A percentile compares a stretch with the other conserved stretches of the same genome.
phyloP scores from a whole-genome alignment of 92 coral and sea anemone genomes.

The Scolanthus callimorphus region DNA sequence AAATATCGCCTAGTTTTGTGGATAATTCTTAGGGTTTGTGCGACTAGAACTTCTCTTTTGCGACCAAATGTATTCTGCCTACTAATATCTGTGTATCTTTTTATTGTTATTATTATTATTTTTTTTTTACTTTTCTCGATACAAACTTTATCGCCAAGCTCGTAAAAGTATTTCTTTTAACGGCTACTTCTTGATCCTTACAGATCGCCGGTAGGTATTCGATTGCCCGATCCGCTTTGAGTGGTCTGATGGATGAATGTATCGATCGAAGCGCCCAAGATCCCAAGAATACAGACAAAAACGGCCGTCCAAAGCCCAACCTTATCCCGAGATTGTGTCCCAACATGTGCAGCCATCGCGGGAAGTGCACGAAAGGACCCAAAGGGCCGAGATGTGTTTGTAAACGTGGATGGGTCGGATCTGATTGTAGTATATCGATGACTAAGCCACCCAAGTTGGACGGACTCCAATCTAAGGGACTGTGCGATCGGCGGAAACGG shows the following conservation, averaged over 20 bases:
- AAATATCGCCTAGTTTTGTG: too few species aligned
- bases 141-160: too few species aligned
- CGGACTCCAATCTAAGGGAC: constrained; percentile 71
- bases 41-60: too few species aligned
- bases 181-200: neutral
- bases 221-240: constrained; percentile 60
- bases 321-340: constrained; percentile 57
- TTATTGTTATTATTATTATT: too few species aligned
- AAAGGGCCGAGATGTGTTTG: constrained; percentile 77
- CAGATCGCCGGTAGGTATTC: constrained; percentile 62
- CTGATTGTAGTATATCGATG: constrained; percentile 64
- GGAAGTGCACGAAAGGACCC: constrained; percentile 51
- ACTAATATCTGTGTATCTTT: too few species aligned
- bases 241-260: constrained; percentile 63
- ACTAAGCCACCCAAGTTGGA: constrained; percentile 56
- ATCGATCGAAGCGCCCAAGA: constrained; percentile 41
- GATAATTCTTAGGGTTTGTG: too few species aligned
- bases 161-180: too few species aligned
- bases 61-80: too few species aligned
- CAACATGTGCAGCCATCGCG: constrained; percentile 62
- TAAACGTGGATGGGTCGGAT: constrained; percentile 48
- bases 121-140: neutral
- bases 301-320: constrained; percentile 50
- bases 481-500: constrained; percentile 67
- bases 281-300: constrained; percentile 58